phyloP scores from a whole-genome alignment of 37 sponge, comb jelly and placozoan species.

The Spongia lamella region DNA sequence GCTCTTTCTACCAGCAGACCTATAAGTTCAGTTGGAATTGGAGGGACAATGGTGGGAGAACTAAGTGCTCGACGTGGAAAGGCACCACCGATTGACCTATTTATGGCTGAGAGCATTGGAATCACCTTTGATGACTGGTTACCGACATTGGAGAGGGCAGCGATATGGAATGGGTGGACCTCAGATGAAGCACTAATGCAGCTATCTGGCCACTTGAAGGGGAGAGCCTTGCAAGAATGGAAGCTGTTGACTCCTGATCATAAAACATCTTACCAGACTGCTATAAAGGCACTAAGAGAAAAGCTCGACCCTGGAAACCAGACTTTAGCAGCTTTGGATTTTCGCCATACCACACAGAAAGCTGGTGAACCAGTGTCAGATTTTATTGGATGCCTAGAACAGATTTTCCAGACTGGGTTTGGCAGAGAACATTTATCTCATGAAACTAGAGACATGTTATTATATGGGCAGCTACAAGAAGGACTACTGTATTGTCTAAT shows the following conservation, averaged over 20 bases:
- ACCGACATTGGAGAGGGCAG: conserved; percentile 1
- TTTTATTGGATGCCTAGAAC: conserved; percentile 4
- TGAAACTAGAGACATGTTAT: too few species aligned
- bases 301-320: conserved; percentile 11
- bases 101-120: background rate
- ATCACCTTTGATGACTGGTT: conserved; percentile 11
- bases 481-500: too few species aligned
- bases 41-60: too few species aligned
- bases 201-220: conserved; percentile 22
- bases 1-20: too few species aligned
- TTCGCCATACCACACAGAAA: conserved; percentile 13
- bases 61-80: conserved; percentile 11
- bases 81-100: conserved; percentile 12
- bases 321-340: conserved; percentile 20
- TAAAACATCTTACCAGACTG: background rate
- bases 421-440: too few species aligned
- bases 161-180: conserved; percentile 20
- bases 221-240: conserved; percentile 14
- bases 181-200: conserved; percentile 24
- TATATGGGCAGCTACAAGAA: too few species aligned
- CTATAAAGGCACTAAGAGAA: conserved; percentile 1
- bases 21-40: too few species aligned
- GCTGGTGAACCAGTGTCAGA: conserved; percentile 18
- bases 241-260: background rate
- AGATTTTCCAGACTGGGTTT: too few species aligned